A percentile compares a stretch with the other conserved stretches of the same genome.
Conservation (phyloP, 2,113 vertebrate species). For the Hyla sarda region DNA sequence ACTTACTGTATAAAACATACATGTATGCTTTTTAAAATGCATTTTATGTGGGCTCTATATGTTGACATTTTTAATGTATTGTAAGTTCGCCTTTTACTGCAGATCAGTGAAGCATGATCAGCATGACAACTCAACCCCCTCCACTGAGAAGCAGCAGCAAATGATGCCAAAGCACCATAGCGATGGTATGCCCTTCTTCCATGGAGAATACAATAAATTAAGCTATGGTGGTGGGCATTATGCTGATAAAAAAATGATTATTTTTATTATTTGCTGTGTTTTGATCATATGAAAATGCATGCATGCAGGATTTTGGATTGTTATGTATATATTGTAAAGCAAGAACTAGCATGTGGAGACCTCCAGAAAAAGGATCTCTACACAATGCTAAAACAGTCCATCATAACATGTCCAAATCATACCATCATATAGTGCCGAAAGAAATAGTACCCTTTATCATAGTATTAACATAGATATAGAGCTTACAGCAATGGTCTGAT, state of each 20-base stretch:
- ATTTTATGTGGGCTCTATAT: not conserved
- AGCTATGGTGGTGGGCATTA: not conserved
- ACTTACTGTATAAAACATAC: constrained; percentile 1
- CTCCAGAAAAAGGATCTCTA: not conserved
- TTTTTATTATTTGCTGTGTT: too few species aligned
- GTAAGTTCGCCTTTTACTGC: not conserved
- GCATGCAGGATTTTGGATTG: too few species aligned
- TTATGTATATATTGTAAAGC: too few species aligned
- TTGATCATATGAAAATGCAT: too few species aligned
- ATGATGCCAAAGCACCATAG: not conserved
- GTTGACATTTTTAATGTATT: not conserved
- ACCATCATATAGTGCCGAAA: too few species aligned
- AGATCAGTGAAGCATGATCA: constrained; percentile 1
- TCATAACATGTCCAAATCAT: not conserved
- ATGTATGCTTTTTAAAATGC: not conserved
- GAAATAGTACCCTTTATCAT: too few species aligned
- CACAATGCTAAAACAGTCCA: too few species aligned
- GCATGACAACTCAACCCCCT: not conserved
- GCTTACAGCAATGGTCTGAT: too few species aligned
- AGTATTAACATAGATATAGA: too few species aligned
- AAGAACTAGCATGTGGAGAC: too few species aligned
- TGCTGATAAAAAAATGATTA: too few species aligned
- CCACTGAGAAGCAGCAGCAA: not conserved
- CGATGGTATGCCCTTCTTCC: not conserved
- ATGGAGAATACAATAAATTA: too few species aligned